phyloP scores from a whole-genome alignment of 2,113 vertebrate genomes.

The Danionella cerebrum region DNA sequence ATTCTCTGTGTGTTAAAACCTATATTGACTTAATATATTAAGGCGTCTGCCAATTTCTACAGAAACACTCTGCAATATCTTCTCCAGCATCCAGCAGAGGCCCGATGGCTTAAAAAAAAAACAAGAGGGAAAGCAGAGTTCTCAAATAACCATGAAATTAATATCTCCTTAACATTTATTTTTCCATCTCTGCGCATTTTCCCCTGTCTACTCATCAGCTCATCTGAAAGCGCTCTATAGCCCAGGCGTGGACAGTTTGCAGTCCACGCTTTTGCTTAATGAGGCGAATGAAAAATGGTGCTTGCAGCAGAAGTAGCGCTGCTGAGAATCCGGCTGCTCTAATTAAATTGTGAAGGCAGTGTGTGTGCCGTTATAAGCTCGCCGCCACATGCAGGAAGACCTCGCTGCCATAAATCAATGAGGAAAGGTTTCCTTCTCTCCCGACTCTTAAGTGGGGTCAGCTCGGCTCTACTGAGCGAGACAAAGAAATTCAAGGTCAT shows the following conservation, averaged over 20 bases:
- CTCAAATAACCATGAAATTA: constrained; percentile 17
- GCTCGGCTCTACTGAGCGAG: constrained; percentile 35
- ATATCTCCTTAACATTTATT: constrained; percentile 19
- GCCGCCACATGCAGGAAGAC: constrained; percentile 29
- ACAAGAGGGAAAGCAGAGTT: background rate
- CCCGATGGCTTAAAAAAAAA: background rate
- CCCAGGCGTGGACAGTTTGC: constrained; percentile 30
- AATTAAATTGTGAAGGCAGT: constrained; percentile 42
- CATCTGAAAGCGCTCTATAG: constrained; percentile 31
- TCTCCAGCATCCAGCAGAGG: background rate
- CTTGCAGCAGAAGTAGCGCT: constrained; percentile 30
- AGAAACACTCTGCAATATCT: background rate
- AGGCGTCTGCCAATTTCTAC: background rate
- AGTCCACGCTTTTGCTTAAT: constrained; percentile 37
- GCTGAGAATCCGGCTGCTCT: constrained; percentile 33
- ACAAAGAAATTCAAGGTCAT: constrained; percentile 57
- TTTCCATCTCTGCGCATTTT: background rate
- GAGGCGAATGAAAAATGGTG: constrained; percentile 33
- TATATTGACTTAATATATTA: too few species aligned
- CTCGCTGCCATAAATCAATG: constrained; percentile 34
- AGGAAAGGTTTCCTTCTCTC: constrained; percentile 24
- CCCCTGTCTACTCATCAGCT: constrained; percentile 10
- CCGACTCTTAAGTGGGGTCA: constrained; percentile 41
- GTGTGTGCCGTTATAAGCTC: background rate
- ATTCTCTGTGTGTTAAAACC: too few species aligned